Percentiles rank a stretch among this genome's conserved stretches.
Evolutionary conservation across 2,113 vertebrate genomes (phyloP).

Genomic region (Porphyrio hochstetteri): DNA sequence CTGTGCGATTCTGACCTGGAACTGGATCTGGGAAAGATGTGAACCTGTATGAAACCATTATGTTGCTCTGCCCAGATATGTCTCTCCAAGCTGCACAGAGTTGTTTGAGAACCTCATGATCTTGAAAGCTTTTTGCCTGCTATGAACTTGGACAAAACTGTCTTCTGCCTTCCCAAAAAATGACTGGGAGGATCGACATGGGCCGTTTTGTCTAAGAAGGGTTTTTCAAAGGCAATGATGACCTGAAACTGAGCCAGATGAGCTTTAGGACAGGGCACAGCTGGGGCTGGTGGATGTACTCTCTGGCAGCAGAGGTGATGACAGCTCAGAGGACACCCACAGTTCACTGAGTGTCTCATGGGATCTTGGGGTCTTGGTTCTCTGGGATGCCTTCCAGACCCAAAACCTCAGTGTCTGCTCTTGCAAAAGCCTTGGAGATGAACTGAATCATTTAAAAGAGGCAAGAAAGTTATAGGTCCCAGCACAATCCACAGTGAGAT

Average conservation of each 20-base stretch:
- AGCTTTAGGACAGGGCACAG: not conserved
- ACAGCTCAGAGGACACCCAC: not conserved
- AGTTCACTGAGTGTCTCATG: not conserved
- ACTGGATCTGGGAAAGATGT: not conserved
- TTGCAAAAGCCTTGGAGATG: not conserved
- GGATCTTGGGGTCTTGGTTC: not conserved
- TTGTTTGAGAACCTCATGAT: not conserved
- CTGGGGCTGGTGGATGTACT: accelerated
- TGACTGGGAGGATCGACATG: not conserved
- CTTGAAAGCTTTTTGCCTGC: not conserved
- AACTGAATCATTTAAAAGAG: not conserved
- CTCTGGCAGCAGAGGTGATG: not conserved
- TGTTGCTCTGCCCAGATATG: not conserved
- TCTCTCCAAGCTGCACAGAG: not conserved
- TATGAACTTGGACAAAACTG: not conserved
- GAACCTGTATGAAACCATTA: not conserved
- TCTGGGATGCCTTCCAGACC: not conserved
- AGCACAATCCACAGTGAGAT: not conserved
- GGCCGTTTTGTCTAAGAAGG: not conserved
- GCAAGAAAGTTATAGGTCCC: not conserved
- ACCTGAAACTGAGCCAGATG: not conserved
- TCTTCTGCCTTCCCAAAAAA: not conserved
- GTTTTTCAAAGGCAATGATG: not conserved
- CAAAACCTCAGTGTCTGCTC: not conserved
- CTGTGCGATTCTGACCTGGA: not conserved